These are phyloP conservation scores for Pachyramphus minor DNA, from an alignment of 2,113 vertebrate species.

Conservation along the genomic window DNA sequence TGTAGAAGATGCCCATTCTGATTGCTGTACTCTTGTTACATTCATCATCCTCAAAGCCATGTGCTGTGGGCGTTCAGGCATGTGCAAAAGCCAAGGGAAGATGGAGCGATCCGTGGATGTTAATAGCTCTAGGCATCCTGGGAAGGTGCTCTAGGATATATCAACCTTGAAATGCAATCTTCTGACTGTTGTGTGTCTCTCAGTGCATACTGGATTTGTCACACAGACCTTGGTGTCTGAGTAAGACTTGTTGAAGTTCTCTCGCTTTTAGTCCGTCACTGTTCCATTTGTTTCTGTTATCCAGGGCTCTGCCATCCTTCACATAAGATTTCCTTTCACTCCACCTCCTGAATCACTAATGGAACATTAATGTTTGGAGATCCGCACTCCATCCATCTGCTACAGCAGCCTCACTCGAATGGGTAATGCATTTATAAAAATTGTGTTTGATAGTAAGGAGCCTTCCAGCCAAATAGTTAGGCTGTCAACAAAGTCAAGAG, in stretches of 20 bases:
- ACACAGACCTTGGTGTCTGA: conserved; percentile 69
- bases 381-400: conserved; percentile 51
- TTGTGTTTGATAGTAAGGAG: conserved; percentile 57
- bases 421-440: conserved; percentile 65
- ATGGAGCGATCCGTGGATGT: conserved; percentile 60
- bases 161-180: conserved; percentile 66
- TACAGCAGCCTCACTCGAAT: conserved; percentile 65
- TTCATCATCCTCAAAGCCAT: conserved; percentile 74
- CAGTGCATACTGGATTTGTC: conserved; percentile 64
- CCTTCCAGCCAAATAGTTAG: conserved; percentile 69
- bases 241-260: conserved; percentile 70
- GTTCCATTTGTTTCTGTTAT: conserved; percentile 67
- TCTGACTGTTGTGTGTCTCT: conserved; percentile 61
- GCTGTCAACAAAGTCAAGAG: conserved; percentile 45
- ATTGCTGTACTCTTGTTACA: conserved; percentile 65
- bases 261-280: conserved; percentile 69
- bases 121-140: conserved; percentile 65
- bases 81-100: conserved; percentile 65
- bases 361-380: conserved; percentile 61
- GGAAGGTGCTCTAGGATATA: conserved; percentile 40
- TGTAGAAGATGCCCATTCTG: conserved; percentile 67
- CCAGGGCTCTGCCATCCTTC: conserved; percentile 62
- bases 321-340: conserved; percentile 61
- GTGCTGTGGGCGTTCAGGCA: conserved; percentile 72
- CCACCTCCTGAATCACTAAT: conserved; percentile 61